Conservation (phyloP, 2,113 vertebrate species). For the Triplophysa dalaica region DNA sequence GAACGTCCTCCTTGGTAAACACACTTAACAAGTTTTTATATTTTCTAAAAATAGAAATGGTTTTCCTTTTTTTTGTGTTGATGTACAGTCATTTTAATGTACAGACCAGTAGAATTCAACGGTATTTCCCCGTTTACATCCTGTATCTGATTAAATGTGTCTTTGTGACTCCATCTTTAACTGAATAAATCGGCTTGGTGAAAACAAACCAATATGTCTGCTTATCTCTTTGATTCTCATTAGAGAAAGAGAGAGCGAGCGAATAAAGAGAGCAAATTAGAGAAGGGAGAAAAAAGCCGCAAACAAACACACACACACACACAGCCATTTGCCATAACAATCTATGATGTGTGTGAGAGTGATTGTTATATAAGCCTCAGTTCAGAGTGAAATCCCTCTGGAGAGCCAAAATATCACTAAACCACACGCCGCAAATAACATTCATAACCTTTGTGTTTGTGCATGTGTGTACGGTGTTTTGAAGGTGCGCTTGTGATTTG, state of each 20-base stretch:
- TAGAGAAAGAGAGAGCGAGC: constrained; percentile 2
- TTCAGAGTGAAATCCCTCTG: constrained; percentile 29
- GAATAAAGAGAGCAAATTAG: constrained; percentile 37
- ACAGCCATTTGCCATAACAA: constrained; percentile 31
- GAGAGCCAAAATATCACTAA: constrained; percentile 27
- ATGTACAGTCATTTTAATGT: not conserved
- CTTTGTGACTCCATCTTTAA: not conserved
- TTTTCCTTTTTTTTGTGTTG: not conserved
- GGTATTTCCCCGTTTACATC: not conserved
- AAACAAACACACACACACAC: constrained; percentile 2
- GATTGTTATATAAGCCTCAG: constrained; percentile 23
- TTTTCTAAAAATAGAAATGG: too few relatives aligned
- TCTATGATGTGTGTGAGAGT: constrained; percentile 21
- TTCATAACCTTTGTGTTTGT: not conserved
- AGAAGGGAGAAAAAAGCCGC: constrained; percentile 13
- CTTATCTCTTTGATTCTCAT: constrained; percentile 42
- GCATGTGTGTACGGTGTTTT: not conserved
- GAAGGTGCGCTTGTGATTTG: not conserved
- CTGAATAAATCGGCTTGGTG: constrained; percentile 11
- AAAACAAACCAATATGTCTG: constrained; percentile 37
- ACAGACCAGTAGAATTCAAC: not conserved
- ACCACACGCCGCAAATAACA: not conserved
- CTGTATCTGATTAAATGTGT: not conserved
- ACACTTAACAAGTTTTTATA: too few relatives aligned
- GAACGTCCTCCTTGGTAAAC: too few relatives aligned